Base-by-base conservation (phyloP, 92 coral and sea anemone species). In the Galaxea fascicularis region DNA sequence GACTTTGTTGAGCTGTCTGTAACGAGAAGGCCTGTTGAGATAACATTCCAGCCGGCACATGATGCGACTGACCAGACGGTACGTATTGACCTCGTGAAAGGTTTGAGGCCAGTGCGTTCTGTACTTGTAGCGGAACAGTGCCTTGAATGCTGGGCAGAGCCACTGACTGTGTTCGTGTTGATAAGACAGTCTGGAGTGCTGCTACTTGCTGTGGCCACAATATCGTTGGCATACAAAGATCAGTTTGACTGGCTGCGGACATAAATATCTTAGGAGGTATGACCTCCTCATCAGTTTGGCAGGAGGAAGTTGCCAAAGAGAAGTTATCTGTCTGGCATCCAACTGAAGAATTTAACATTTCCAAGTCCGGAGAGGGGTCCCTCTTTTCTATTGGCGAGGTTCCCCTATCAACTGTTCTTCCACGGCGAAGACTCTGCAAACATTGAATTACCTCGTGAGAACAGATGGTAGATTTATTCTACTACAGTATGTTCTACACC, bases 361-460 rank as follows among this genome's bases (percentile, higher is more conserved):
- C 17, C 5, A 82, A 0, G 28, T 58, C 86, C 14, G 77, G 86
- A 25, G 78, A 82, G n/a, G 78, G 71, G 13, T 52, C 53, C 16
- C 53, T 51, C 17, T 0, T 29, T 16, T 65, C 30, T 31, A 79
- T 47, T 20, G 84, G 84, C 3, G 84, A 79, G 0, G 75, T 51
- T 68, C 78, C 86, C 18, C 78, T 82, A 12, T 71, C 70, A 25
- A 71, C 78, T 21, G 86, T 28, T 41, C 86, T 70, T 70, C 78
- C 86, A 28, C 86, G 86, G 7, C 78, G 86, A 31, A 82, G 86
- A 53, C 86, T 82, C 86, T 82, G 78, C 29, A 56, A 56, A 71
- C 14, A 15, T 22, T 11, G 60, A 18, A 71, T 24, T 35, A 25
- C 5, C 21, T 2, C 41, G 41, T 35, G 41, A 35, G 41, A 6